Conservation (phyloP, 2,888 invertebrate genomes). For the Phalera bucephala region DNA sequence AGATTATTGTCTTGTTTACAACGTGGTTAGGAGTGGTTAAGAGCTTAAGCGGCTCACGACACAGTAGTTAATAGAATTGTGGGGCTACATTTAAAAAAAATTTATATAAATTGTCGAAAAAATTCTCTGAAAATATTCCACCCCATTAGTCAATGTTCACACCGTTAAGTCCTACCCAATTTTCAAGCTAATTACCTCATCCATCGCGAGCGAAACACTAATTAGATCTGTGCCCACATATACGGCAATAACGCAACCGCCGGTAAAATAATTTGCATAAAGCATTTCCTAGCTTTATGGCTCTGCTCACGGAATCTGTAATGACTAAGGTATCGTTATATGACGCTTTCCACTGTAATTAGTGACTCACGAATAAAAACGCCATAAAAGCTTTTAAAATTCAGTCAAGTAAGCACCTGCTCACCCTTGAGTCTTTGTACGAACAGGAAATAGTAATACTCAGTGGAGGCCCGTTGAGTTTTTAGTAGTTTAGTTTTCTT, state of each 20-base stretch:
- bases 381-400: conserved; percentile 57
- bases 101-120: too few relatives aligned
- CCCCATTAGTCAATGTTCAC: too few relatives aligned
- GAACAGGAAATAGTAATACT: conserved; percentile 17
- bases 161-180: too few relatives aligned
- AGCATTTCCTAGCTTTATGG: conserved; percentile 68
- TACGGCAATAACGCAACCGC: conserved; percentile 14
- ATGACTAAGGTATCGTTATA: conserved; percentile 69
- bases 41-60: too few relatives aligned
- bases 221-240: conserved; percentile 17
- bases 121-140: too few relatives aligned
- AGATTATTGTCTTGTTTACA: too few relatives aligned
- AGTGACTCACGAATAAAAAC: conserved; percentile 61
- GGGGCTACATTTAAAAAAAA: too few relatives aligned
- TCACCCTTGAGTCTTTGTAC: conserved; percentile 24
- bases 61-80: too few relatives aligned
- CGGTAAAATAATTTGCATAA: conserved; percentile 70
- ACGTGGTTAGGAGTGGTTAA: too few relatives aligned
- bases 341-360: conserved; percentile 73
- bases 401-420: conserved; percentile 38
- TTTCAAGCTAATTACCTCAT: conserved; percentile 22
- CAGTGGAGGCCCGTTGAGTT: too few relatives aligned
- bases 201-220: conserved; percentile 7
- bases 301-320: conserved; percentile 71
- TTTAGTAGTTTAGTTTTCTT: too few relatives aligned